Evolutionary conservation across 2,888 invertebrate species (phyloP).

Genomic region (Rosalia funebris): DNA sequence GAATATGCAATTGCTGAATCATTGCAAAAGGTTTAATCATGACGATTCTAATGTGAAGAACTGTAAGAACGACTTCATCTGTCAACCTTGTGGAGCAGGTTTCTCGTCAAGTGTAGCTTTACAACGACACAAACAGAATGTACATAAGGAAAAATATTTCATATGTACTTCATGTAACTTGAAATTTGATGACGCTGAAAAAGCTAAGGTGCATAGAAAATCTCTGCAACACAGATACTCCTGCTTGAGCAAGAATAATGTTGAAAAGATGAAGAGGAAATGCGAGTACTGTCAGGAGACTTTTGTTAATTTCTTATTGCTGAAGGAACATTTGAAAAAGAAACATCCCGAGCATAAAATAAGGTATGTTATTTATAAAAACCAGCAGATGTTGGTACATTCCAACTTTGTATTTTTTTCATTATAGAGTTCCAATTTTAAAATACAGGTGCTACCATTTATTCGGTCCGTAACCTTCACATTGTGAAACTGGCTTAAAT

Average conservation of each 20-base stretch:
- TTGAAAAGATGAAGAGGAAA: slow-evolving; percentile 64
- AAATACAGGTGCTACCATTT: too few relatives aligned
- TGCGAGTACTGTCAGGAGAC: slow-evolving; percentile 72
- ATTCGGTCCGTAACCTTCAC: too few relatives aligned
- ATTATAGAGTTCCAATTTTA: too few relatives aligned
- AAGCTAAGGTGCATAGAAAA: slow-evolving; percentile 75
- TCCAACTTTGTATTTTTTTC: too few relatives aligned
- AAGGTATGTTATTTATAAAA: too few relatives aligned
- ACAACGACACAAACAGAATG: slow-evolving; percentile 73
- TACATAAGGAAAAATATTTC: slow-evolving; percentile 71
- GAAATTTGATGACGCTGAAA: slow-evolving; percentile 70
- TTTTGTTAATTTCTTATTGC: slow-evolving; percentile 67
- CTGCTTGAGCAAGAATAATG: slow-evolving; percentile 63
- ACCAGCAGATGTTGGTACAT: too few relatives aligned
- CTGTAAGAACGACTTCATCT: slow-evolving; percentile 70
- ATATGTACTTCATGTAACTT: slow-evolving; percentile 76
- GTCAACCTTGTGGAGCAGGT: slow-evolving; percentile 68
- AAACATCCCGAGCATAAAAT: slow-evolving; percentile 73
- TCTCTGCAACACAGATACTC: slow-evolving; percentile 72
- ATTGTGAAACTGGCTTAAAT: too few relatives aligned
- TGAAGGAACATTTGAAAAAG: slow-evolving; percentile 72
- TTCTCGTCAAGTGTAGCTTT: slow-evolving; percentile 68
- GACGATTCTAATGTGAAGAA: slow-evolving; percentile 38
- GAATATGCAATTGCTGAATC: slow-evolving; percentile 78
- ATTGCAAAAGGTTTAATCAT: slow-evolving; percentile 66